phyloP scores from a whole-genome alignment of 2,888 invertebrate genomes.

The Idaea dimidiata region DNA sequence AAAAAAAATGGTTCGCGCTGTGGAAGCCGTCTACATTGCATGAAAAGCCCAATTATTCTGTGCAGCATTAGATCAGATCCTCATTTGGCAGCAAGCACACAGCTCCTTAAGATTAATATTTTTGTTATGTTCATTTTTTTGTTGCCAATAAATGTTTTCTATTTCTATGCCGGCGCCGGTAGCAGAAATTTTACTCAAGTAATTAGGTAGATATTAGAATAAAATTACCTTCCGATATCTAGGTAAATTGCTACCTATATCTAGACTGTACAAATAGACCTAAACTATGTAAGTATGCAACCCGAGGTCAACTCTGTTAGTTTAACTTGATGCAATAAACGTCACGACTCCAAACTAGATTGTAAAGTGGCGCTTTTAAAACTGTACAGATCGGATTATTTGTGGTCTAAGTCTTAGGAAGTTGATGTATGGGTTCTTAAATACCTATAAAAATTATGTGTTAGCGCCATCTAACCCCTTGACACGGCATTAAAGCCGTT shows the following conservation, averaged over 20 bases:
- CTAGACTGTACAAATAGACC: not conserved
- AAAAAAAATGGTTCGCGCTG: too few species aligned
- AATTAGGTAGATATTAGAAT: too few species aligned
- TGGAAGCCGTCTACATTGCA: too few species aligned
- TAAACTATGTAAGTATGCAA: not conserved
- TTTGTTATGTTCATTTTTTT: too few species aligned
- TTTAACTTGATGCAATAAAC: slow-evolving; percentile 44
- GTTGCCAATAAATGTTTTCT: not conserved
- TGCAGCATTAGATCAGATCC: too few species aligned
- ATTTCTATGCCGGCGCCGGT: not conserved
- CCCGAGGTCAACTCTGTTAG: slow-evolving; percentile 31
- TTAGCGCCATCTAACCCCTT: too few species aligned
- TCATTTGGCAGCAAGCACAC: too few species aligned
- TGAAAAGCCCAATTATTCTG: too few species aligned
- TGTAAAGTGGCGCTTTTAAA: slow-evolving; percentile 50
- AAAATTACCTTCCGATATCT: not conserved
- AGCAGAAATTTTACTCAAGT: too few species aligned
- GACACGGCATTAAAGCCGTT: too few species aligned
- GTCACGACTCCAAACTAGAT: slow-evolving; percentile 39
- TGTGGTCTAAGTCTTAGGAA: slow-evolving; percentile 23
- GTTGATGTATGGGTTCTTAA: slow-evolving; percentile 7
- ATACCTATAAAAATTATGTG: too few species aligned
- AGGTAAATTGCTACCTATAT: not conserved
- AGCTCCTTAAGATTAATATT: too few species aligned
- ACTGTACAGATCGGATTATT: slow-evolving; percentile 47